phyloP scores from a whole-genome alignment of 2,113 vertebrate genomes.

The Macaca nemestrina region DNA sequence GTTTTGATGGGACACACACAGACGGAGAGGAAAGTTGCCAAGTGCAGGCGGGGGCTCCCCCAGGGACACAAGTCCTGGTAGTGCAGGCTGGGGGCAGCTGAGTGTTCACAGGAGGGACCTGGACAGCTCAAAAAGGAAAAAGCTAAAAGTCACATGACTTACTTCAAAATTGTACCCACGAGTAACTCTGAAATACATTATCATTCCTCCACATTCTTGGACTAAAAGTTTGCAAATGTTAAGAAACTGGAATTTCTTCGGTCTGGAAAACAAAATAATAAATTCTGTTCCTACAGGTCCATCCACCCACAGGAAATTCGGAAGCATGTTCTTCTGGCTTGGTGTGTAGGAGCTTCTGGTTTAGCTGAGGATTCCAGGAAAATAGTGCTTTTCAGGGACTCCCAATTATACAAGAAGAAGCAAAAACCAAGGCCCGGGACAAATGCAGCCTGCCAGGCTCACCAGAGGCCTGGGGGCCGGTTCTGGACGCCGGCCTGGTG shows the following conservation, averaged over 20 bases:
- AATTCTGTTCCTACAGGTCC: background rate
- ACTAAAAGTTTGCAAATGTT: background rate
- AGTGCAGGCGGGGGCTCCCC: background rate
- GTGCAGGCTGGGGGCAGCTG: fast-evolving
- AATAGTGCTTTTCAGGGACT: background rate
- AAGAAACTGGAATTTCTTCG: conserved; percentile 36
- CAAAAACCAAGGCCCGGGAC: background rate
- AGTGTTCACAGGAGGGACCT: background rate
- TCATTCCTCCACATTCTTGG: background rate
- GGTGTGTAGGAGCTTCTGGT: background rate
- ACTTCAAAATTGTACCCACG: background rate
- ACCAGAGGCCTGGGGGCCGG: fast-evolving
- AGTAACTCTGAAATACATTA: background rate
- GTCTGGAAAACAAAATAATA: conserved; percentile 60
- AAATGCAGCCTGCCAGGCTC: too few relatives aligned
- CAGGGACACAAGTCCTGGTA: background rate
- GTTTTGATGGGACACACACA: background rate
- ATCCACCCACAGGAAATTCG: background rate
- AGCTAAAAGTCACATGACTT: background rate
- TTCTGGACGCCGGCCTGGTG: too few relatives aligned
- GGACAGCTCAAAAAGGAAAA: background rate
- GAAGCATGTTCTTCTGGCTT: background rate
- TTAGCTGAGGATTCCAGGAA: background rate
- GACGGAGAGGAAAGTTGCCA: fast-evolving
- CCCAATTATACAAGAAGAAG: background rate